Evolutionary conservation across 2,888 invertebrate genomes (phyloP).

Genomic region (Perdita meconis): DNA sequence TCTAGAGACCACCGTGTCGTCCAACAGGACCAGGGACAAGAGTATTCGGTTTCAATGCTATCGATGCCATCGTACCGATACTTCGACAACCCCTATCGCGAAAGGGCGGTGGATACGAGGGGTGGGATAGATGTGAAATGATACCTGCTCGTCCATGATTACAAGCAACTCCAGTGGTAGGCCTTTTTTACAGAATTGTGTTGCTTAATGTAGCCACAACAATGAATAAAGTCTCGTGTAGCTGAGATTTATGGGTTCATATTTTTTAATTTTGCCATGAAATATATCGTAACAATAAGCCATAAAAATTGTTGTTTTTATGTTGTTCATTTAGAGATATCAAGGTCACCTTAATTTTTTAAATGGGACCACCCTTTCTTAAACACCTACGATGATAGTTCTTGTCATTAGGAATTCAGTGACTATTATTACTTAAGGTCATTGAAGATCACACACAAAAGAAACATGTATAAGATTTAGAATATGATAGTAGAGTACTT

Average conservation of each 20-base stretch:
- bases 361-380: no score
- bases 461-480: no score
- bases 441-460: no score
- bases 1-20: slow-evolving; percentile 58
- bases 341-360: no score
- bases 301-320: no score
- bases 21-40: slow-evolving; percentile 62
- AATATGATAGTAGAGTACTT: no score
- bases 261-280: background rate
- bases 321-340: no score
- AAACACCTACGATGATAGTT: no score
- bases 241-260: slow-evolving; percentile 6
- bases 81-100: slow-evolving; percentile 48
- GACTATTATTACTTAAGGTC: no score
- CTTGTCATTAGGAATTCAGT: no score
- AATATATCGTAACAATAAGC: no score
- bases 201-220: slow-evolving; percentile 18
- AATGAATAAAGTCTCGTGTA: slow-evolving; percentile 3
- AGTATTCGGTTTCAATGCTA: slow-evolving; percentile 75
- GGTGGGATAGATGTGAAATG: background rate
- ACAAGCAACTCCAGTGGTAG: background rate
- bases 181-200: background rate
- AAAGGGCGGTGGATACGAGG: slow-evolving; percentile 16
- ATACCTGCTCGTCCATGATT: slow-evolving; percentile 19
- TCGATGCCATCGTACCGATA: slow-evolving; percentile 70